These are phyloP conservation scores for Camptogramma bilineatum DNA, from an alignment of 2,888 invertebrate species.

Conservation along the genomic window DNA sequence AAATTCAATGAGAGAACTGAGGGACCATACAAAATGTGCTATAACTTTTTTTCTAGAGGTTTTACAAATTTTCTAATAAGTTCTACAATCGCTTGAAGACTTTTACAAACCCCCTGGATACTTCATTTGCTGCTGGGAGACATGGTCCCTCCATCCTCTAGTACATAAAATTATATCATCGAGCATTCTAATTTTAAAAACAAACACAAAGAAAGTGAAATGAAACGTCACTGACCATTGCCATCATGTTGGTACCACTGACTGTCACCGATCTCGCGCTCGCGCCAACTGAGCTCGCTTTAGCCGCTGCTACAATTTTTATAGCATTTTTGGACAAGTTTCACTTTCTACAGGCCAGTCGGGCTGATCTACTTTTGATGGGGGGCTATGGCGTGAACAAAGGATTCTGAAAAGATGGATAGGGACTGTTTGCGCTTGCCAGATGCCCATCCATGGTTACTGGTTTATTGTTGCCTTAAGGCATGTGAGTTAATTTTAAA, in stretches of 20 bases:
- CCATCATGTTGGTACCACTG: slow-evolving; percentile 57
- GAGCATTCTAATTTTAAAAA: slow-evolving; percentile 53
- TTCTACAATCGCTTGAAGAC: no score
- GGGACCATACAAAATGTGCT: no score
- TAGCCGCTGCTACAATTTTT: slow-evolving; percentile 74
- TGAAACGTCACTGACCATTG: slow-evolving; percentile 74
- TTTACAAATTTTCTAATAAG: no score
- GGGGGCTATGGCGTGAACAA: slow-evolving; percentile 66
- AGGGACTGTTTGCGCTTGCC: slow-evolving; percentile 5
- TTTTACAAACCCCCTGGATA: no score
- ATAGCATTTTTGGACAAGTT: slow-evolving; percentile 72
- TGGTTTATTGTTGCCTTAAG: slow-evolving; percentile 10
- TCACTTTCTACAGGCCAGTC: slow-evolving; percentile 82
- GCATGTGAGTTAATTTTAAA: neutral
- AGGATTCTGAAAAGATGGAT: slow-evolving; percentile 43
- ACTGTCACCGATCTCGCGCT: slow-evolving; percentile 59
- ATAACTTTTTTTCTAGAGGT: no score
- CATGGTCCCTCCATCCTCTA: no score
- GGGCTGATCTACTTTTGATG: slow-evolving; percentile 76
- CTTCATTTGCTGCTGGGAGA: no score
- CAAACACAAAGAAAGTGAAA: slow-evolving; percentile 66
- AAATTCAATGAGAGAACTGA: no score
- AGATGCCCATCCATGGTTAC: neutral
- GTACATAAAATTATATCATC: no score
- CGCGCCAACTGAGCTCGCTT: slow-evolving; percentile 72